These are phyloP conservation scores for Mustela nigripes DNA, from an alignment of 2,113 vertebrate genomes.

Conservation along the genomic window DNA sequence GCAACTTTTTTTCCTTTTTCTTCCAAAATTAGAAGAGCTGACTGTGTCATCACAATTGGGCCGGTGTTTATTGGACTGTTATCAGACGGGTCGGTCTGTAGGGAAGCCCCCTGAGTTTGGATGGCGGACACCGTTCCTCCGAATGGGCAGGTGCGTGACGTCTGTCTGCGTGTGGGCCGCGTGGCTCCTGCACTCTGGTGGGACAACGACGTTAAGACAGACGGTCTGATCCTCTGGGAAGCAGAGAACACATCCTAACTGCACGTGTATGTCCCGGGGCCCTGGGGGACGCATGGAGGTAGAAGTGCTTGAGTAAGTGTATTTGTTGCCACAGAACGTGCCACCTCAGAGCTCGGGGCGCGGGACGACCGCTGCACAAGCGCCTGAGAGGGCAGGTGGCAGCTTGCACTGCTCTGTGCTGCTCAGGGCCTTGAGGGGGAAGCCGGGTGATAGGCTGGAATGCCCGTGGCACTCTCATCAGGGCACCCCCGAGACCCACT, in stretches of 20 bases:
- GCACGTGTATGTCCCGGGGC: accelerated
- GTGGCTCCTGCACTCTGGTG: accelerated
- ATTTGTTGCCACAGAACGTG: too few species aligned
- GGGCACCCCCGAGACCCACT: neutral
- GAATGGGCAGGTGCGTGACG: neutral
- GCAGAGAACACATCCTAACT: accelerated
- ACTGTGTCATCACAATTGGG: too few species aligned
- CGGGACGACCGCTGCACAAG: accelerated
- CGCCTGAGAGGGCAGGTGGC: too few species aligned
- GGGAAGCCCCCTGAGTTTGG: neutral
- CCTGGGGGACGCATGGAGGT: neutral
- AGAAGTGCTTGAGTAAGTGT: accelerated
- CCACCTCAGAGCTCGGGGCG: accelerated
- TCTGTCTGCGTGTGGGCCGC: accelerated
- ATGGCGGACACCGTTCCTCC: accelerated
- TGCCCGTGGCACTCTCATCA: accelerated
- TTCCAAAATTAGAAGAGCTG: neutral
- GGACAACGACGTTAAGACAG: too few species aligned
- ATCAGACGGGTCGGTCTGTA: accelerated
- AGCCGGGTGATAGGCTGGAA: neutral
- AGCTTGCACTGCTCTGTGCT: accelerated
- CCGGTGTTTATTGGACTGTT: neutral
- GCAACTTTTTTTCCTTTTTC: neutral
- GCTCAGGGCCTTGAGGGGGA: neutral
- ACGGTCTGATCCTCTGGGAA: neutral